Conservation (phyloP, 2,113 vertebrate genomes). For the Pipa parva region DNA sequence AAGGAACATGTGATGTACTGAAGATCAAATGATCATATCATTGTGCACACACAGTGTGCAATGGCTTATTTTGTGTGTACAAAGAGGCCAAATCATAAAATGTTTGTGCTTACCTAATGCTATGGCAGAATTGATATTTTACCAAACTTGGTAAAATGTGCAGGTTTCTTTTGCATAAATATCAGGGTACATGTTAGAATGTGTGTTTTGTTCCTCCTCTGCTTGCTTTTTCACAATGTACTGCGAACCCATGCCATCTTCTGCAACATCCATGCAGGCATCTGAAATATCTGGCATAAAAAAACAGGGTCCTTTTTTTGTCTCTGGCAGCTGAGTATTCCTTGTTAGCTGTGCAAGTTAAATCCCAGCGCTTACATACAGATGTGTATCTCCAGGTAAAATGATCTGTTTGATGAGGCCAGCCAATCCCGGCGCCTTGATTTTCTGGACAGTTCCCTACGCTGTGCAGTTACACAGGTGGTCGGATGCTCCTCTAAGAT, state of each 20-base stretch:
- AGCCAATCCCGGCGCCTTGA: not conserved
- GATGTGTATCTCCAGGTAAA: not conserved
- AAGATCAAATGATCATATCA: not conserved
- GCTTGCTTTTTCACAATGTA: not conserved
- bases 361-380: not conserved
- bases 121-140: not conserved
- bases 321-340: not conserved
- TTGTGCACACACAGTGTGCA: not conserved
- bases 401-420: not conserved
- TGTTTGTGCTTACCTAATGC: not conserved
- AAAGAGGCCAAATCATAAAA: not conserved
- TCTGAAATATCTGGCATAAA: not conserved
- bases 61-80: not conserved
- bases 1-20: too few species aligned
- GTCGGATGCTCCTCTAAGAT: not conserved
- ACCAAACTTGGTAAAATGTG: not conserved
- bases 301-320: not conserved
- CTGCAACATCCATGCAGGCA: not conserved
- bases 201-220: not conserved
- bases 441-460: slow-evolving; percentile 2
- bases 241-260: not conserved
- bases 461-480: slow-evolving; percentile 28
- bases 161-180: not conserved
- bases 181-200: not conserved
- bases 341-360: not conserved